Conservation (phyloP, 1,140 invertebrate species). For the Drosophila lacertosa region DNA sequence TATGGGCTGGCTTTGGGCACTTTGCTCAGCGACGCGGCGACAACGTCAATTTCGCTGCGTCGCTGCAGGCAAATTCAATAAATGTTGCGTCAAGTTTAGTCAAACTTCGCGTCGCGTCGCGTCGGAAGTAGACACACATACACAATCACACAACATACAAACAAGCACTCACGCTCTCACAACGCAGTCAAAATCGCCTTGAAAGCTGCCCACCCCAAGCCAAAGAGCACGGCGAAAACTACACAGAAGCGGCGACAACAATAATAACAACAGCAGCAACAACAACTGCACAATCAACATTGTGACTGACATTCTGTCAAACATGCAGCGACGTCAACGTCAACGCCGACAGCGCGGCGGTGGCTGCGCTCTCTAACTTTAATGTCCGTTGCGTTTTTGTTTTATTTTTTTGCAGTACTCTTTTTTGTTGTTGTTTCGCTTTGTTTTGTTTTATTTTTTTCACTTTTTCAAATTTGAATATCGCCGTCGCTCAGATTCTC, state of each 20-base stretch:
- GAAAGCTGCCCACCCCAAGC: constrained; percentile 43
- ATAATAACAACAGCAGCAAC: constrained; percentile 5
- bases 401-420: constrained; percentile 24
- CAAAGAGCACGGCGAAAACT: constrained; percentile 19
- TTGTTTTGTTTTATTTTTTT: constrained; percentile 36
- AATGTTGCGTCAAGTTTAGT: constrained; percentile 55
- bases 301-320: constrained; percentile 79
- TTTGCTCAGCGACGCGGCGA: constrained; percentile 20
- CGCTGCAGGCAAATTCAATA: constrained; percentile 60
- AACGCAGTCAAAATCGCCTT: constrained; percentile 8
- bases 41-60: constrained; percentile 47
- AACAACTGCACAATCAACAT: constrained; percentile 32
- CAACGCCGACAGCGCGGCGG: constrained; percentile 43
- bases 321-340: constrained; percentile 68
- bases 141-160: constrained; percentile 2
- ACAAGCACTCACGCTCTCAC: background rate
- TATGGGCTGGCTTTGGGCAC: constrained; percentile 18
- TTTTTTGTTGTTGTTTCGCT: constrained; percentile 13
- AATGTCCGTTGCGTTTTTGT: constrained; percentile 34
- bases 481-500: constrained; percentile 61
- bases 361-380: constrained; percentile 30
- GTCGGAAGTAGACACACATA: constrained; percentile 14
- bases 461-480: constrained; percentile 80
- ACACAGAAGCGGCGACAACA: constrained; percentile 12
- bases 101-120: constrained; percentile 2